A percentile compares a stretch with the other conserved stretches of the same genome.
Evolutionary conservation across 2,113 vertebrate genomes (phyloP).

Genomic region (Xiphophorus hellerii): DNA sequence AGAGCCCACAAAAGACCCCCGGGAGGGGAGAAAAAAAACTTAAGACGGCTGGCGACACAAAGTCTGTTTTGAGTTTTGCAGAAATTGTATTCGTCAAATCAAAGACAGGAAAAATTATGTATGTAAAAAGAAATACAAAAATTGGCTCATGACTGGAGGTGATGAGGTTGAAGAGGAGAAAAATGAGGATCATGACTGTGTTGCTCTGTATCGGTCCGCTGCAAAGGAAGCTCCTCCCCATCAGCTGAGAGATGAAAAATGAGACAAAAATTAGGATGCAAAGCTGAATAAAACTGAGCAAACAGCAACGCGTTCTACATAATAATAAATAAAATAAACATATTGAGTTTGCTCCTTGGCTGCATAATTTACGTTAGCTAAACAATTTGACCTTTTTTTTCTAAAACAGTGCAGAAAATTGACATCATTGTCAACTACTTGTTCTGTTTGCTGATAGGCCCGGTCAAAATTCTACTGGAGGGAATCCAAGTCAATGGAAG

Average conservation of each 20-base stretch:
- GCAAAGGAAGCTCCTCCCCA: conserved; percentile 53
- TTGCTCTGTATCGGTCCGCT: neutral
- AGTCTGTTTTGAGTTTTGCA: neutral
- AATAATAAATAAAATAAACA: too few relatives aligned
- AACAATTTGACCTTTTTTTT: too few relatives aligned
- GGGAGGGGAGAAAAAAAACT: too few relatives aligned
- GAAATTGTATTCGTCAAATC: neutral
- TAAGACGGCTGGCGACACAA: neutral
- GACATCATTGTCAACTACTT: too few relatives aligned
- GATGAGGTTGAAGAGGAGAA: neutral
- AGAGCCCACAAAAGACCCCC: too few relatives aligned
- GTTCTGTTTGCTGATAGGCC: too few relatives aligned
- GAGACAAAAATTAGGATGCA: neutral
- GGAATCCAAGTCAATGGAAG: too few relatives aligned
- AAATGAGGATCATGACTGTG: neutral
- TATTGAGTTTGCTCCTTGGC: too few relatives aligned
- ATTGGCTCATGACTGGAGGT: neutral
- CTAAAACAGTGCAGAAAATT: too few relatives aligned
- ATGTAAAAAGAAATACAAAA: neutral
- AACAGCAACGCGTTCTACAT: neutral
- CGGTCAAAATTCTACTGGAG: too few relatives aligned
- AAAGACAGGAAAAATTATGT: neutral
- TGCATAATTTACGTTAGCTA: too few relatives aligned
- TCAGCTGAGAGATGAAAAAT: conserved; percentile 27
- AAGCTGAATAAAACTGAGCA: neutral